Percentiles rank a stretch among this genome's conserved stretches.
Conservation (phyloP, 2,797 vertebrate genomes). For the Leucoraja ocellata region DNA sequence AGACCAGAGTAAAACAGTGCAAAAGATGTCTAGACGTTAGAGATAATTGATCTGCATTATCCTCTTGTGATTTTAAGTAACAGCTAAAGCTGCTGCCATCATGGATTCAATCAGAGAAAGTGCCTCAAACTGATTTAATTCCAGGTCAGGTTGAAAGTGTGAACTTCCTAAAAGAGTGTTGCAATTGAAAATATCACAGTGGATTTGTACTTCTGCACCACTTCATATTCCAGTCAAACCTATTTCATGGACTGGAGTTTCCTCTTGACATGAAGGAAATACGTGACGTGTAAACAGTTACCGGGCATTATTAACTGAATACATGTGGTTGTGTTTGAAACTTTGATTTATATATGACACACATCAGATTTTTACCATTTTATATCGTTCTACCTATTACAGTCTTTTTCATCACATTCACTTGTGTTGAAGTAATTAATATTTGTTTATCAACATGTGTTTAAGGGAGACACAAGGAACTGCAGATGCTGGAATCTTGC, state of each 20-base stretch:
- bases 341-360: background rate
- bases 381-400: background rate
- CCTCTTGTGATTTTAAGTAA: background rate
- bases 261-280: background rate
- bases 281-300: background rate
- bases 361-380: background rate
- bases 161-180: background rate
- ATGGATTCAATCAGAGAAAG: conserved; percentile 14
- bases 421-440: background rate
- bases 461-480: too few relatives aligned
- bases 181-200: conserved; percentile 2
- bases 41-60: conserved; percentile 11
- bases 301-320: background rate
- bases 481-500: too few relatives aligned
- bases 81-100: conserved; percentile 4
- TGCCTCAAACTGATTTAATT: background rate
- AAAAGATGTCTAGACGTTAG: background rate
- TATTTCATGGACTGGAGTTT: background rate
- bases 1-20: background rate
- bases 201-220: background rate
- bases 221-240: background rate
- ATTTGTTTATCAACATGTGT: background rate
- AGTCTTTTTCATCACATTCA: background rate
- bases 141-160: conserved; percentile 10
- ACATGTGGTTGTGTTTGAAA: background rate